Conservation (phyloP, 2,113 vertebrate species). For the Cnemophilus loriae region DNA sequence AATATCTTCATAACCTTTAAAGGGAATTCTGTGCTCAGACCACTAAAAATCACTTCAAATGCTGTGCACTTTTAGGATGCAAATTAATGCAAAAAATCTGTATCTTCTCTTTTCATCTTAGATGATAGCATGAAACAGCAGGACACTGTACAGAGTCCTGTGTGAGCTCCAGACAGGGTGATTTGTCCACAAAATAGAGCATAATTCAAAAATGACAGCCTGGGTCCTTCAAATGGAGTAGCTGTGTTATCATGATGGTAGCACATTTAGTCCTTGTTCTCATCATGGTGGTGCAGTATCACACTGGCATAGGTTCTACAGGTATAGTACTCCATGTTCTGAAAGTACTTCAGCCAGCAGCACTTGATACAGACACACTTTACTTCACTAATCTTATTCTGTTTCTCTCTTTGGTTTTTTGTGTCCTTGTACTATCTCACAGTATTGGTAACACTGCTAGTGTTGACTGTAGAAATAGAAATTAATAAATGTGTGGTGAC, state of each 20-base stretch:
- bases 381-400: not conserved
- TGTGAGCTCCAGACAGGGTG: not conserved
- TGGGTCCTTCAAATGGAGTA: not conserved
- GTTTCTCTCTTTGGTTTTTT: fast-evolving
- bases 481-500: not conserved
- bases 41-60: not conserved
- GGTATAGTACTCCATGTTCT: not conserved
- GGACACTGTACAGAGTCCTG: not conserved
- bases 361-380: not conserved
- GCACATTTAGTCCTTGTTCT: not conserved
- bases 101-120: not conserved
- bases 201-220: not conserved
- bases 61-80: not conserved
- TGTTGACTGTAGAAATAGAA: not conserved
- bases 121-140: not conserved
- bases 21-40: not conserved
- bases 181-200: not conserved
- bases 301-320: not conserved
- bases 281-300: fast-evolving
- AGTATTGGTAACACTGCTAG: not conserved
- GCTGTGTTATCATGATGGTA: not conserved
- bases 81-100: not conserved
- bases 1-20: not conserved
- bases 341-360: not conserved
- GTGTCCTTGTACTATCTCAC: not conserved